These are phyloP conservation scores for Steinernema hermaphroditum DNA, from an alignment of 2,888 invertebrate species.

Conservation along the genomic window DNA sequence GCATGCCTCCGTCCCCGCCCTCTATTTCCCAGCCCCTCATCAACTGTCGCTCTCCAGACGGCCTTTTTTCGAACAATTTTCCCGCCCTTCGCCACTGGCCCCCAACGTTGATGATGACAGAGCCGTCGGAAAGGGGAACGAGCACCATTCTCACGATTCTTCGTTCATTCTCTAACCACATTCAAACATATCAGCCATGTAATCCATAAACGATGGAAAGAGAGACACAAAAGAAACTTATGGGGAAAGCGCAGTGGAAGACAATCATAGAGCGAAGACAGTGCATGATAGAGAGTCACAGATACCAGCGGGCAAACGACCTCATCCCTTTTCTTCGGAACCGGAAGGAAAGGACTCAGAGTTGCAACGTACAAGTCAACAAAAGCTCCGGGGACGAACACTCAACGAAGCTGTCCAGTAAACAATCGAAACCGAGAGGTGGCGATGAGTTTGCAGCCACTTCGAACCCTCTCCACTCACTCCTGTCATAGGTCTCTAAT, in stretches of 20 bases:
- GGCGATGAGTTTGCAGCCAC: no score
- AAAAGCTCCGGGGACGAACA: no score
- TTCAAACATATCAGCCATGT: constrained; percentile 14
- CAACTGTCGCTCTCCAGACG: constrained; percentile 19
- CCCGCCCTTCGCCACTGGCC: constrained; percentile 18
- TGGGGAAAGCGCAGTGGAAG: background rate
- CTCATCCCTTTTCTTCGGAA: no score
- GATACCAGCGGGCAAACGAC: background rate
- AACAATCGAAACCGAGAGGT: no score
- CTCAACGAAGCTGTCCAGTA: no score
- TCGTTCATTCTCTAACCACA: constrained; percentile 14
- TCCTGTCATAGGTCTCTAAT: background rate
- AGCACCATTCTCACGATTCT: constrained; percentile 22
- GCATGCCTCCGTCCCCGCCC: constrained; percentile 21
- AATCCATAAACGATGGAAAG: background rate
- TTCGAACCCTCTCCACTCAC: background rate
- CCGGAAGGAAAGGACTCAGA: no score
- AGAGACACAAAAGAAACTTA: background rate
- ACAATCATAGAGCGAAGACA: background rate
- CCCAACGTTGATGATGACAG: constrained; percentile 23
- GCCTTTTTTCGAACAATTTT: constrained; percentile 26
- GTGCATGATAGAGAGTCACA: background rate
- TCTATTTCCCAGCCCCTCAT: constrained; percentile 20
- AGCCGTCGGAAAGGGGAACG: background rate
- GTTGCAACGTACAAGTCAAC: no score